Base-by-base conservation (phyloP, 2,797 vertebrate species). In the Kryptopterus vitreolus region DNA sequence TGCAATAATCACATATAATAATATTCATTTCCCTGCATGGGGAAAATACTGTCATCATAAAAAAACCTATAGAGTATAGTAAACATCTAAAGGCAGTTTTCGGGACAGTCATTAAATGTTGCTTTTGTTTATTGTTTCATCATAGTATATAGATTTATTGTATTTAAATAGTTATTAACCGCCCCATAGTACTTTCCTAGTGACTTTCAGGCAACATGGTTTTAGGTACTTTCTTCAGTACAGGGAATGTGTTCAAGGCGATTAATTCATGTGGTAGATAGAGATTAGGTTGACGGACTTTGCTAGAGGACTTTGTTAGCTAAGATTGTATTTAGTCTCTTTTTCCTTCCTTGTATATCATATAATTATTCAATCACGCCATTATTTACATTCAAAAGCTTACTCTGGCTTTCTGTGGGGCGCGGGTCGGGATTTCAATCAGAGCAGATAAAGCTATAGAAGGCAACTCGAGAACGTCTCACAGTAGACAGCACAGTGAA, bases 381-480 rank as follows among this genome's bases (percentile, higher is more conserved):
- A 63, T 46, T 63, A 55, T 72, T 50, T 83, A 86, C 83, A 86
- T 85, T 86, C 70, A 82, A 76, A 65, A 31, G 77, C 79, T 81
- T 46, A 48, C 48, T 79, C 38, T 26, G 29, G 31, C 71, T 43
- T 16, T 63, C 73, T 62, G 61, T 7, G 62, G 63, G 55, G 48
- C 1, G 2, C 38, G n/a, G n/a, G 69, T 46, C 8, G 59, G 50
- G 71, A 16, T 35, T 79, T 76, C 63, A 48, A 29, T 65, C 70
- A 66, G 76, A 71, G 70, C 69, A 70, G 70, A 55, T 53, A 82
- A 76, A 84, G 38, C 81, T 77, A 83, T 20, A 80, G 89, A 93
- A 93, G 91, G 90, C 90, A 89, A 86, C 85, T 86, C 90, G 82
- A 88, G 86, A 80, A 89, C 71, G 53, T 85, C 81, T 91, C 90